A percentile compares a stretch with the other conserved stretches of the same genome.
Evolutionary conservation across 1,140 invertebrate species (phyloP).

Genomic region (Trichomalopsis sarcophagae): DNA sequence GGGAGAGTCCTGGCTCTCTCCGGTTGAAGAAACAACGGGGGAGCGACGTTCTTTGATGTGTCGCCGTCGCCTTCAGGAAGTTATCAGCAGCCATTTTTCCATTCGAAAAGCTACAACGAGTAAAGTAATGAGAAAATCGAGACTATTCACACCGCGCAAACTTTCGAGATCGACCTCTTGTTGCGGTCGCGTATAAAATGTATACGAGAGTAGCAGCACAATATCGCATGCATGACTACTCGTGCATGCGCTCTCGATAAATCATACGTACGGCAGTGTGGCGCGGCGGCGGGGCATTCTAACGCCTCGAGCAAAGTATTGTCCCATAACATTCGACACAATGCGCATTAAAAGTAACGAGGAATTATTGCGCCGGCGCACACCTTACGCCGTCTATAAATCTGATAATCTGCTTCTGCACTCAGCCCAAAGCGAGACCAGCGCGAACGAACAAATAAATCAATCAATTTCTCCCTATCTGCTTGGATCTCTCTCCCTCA

Average conservation of each 20-base stretch:
- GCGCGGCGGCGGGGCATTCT: background rate
- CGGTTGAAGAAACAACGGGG: background rate
- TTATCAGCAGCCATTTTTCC: background rate
- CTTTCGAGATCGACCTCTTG: background rate
- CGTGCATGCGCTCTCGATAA: background rate
- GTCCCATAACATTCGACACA: background rate
- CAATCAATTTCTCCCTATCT: slow-evolving; percentile 30
- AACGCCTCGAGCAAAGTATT: background rate
- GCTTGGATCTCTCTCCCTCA: background rate
- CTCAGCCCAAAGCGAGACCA: background rate
- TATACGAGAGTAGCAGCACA: background rate
- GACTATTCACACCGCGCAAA: background rate
- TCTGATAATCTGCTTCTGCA: slow-evolving; percentile 25
- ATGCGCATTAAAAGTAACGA: slow-evolving; percentile 1
- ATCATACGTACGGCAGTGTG: background rate
- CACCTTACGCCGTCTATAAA: background rate
- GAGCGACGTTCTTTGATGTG: background rate
- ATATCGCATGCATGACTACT: background rate
- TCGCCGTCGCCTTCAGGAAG: background rate
- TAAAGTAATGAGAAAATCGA: background rate
- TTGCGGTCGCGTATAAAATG: background rate
- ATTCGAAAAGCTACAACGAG: background rate
- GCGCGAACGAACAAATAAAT: slow-evolving; percentile 1
- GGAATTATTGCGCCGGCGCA: background rate
- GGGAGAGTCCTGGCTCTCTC: background rate